Conservation (phyloP, 2,888 invertebrate genomes). For the Osmoderma eremita region DNA sequence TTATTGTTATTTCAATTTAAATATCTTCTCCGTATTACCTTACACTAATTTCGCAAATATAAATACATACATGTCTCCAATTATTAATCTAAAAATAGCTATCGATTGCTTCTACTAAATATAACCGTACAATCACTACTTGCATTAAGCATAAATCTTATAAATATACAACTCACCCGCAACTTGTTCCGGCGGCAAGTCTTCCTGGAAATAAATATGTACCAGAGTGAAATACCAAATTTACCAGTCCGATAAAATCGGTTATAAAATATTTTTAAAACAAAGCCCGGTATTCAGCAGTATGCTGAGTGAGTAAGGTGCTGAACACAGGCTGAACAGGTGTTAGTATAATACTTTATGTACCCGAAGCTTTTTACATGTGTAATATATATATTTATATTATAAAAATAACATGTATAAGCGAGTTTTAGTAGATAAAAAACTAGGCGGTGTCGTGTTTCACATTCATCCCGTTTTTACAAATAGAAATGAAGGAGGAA, state of each 20-base stretch:
- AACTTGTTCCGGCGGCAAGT: constrained; percentile 91
- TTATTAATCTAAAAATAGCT: too few relatives aligned
- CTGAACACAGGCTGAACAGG: neutral
- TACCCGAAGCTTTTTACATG: constrained; percentile 9
- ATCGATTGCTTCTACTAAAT: constrained; percentile 1
- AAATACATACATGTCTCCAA: neutral
- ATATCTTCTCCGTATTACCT: too few relatives aligned
- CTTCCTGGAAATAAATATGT: constrained; percentile 74
- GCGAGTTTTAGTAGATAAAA: neutral
- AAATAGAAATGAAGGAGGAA: too few relatives aligned
- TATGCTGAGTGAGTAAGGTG: neutral
- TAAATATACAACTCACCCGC: constrained; percentile 74
- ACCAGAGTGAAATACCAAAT: constrained; percentile 25
- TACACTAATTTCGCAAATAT: too few relatives aligned
- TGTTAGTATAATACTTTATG: constrained; percentile 24
- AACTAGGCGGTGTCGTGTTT: neutral
- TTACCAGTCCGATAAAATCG: neutral
- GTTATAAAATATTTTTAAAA: constrained; percentile 26
- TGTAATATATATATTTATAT: too few relatives aligned
- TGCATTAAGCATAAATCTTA: neutral
- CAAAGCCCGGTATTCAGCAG: neutral
- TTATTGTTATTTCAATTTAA: too few relatives aligned
- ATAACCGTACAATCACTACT: neutral
- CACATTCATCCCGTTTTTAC: too few relatives aligned
- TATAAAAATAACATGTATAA: constrained; percentile 6